These are phyloP conservation scores for Ridgeia piscesae DNA, from an alignment of 1,140 invertebrate genomes.

Conservation along the genomic window DNA sequence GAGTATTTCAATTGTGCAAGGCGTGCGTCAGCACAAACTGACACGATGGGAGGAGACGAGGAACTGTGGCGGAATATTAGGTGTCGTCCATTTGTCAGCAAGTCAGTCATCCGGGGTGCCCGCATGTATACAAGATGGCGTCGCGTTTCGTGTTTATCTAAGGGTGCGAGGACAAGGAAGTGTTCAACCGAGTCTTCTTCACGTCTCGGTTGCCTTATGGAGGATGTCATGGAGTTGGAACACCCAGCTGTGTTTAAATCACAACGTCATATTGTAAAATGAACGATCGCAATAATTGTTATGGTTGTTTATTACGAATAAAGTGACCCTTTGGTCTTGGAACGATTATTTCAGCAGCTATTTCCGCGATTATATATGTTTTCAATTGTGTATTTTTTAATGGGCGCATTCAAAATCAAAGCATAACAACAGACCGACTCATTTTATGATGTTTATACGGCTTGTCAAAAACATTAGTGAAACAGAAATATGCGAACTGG, in stretches of 20 bases:
- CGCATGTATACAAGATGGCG: background rate
- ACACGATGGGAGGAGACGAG: background rate
- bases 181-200: background rate
- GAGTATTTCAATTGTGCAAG: background rate
- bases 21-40: background rate
- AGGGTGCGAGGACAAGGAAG: background rate
- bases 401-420: too few relatives aligned
- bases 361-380: too few relatives aligned
- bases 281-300: background rate
- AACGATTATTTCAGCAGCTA: too few relatives aligned
- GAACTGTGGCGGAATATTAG: background rate
- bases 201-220: background rate
- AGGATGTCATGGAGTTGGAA: background rate
- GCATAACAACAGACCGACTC: too few relatives aligned
- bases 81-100: background rate
- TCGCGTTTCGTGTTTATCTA: background rate
- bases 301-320: too few relatives aligned
- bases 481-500: too few relatives aligned
- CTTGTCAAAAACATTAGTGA: too few relatives aligned
- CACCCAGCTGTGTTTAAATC: background rate
- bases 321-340: too few relatives aligned
- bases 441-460: too few relatives aligned
- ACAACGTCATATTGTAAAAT: background rate
- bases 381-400: too few relatives aligned
- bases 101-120: background rate